Percentiles rank a stretch among this genome's conserved stretches.
Evolutionary conservation across 2,888 invertebrate genomes (phyloP).

Genomic region (Standfussiana lucernea): DNA sequence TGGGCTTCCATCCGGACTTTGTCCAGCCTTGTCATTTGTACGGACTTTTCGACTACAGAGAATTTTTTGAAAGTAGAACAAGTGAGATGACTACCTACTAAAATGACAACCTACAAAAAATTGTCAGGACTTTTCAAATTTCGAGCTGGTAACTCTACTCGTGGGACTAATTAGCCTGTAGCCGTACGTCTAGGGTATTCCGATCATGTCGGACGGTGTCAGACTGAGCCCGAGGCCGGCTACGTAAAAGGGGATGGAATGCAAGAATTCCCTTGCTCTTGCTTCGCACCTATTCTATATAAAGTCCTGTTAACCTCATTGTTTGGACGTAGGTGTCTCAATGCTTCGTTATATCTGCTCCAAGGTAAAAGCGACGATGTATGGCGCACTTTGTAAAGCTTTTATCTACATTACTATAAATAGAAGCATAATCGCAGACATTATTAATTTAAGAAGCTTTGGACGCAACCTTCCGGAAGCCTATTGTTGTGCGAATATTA

Average conservation of each 20-base stretch:
- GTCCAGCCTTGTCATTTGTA: not conserved
- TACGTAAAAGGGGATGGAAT: slow-evolving; percentile 72
- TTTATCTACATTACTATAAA: slow-evolving; percentile 67
- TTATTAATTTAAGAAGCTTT: slow-evolving; percentile 64
- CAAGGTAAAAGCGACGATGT: slow-evolving; percentile 58
- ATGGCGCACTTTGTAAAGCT: slow-evolving; percentile 61
- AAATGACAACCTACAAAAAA: not conserved
- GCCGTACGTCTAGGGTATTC: slow-evolving; percentile 49
- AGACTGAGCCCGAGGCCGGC: slow-evolving; percentile 65
- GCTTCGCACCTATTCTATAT: slow-evolving; percentile 46
- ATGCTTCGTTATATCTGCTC: slow-evolving; percentile 61
- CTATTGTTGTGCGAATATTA: slow-evolving; percentile 61
- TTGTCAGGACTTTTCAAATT: not conserved
- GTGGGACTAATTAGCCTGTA: slow-evolving; percentile 65
- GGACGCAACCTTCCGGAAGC: slow-evolving; percentile 54
- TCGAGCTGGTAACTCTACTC: slow-evolving; percentile 17
- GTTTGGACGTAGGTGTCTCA: slow-evolving; percentile 66
- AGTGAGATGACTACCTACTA: not conserved
- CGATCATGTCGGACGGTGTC: slow-evolving; percentile 59
- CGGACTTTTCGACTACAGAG: not conserved
- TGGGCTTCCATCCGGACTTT: not conserved
- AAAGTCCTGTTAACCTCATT: slow-evolving; percentile 54
- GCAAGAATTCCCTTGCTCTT: slow-evolving; percentile 63
- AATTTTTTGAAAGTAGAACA: not conserved
- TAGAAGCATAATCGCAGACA: slow-evolving; percentile 59